phyloP scores from a whole-genome alignment of 2,888 invertebrate species.

The Hartigia nigra region DNA sequence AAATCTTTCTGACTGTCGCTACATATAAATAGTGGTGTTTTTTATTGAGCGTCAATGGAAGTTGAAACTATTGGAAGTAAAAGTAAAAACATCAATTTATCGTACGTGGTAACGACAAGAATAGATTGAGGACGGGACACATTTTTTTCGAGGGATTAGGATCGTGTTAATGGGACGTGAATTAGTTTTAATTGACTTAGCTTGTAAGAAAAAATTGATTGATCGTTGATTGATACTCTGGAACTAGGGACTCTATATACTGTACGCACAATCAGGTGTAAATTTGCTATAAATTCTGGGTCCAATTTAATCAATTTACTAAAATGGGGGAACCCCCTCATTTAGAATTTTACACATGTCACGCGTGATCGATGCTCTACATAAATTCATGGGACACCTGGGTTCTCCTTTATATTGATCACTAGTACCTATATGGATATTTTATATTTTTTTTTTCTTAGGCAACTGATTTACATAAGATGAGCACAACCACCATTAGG shows the following conservation, averaged over 20 bases:
- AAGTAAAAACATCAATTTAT: background rate
- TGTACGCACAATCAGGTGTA: background rate
- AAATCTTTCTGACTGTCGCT: background rate
- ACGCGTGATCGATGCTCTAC: constrained; percentile 2
- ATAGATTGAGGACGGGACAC: background rate
- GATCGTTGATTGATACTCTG: background rate
- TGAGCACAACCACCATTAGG: background rate
- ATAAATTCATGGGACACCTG: background rate
- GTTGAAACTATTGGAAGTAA: background rate
- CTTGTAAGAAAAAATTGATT: background rate
- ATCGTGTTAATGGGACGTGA: background rate
- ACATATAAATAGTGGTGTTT: background rate
- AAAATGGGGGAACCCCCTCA: background rate
- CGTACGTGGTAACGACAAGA: background rate
- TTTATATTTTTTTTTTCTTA: background rate
- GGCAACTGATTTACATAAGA: background rate
- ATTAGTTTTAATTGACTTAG: background rate
- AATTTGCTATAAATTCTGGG: constrained; percentile 1
- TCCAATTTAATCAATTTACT: constrained; percentile 2
- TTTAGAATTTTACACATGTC: constrained; percentile 1
- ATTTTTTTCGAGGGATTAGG: background rate
- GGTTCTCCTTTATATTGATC: background rate
- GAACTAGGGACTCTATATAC: background rate
- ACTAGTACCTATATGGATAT: background rate
- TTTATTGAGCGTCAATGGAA: background rate